Percentiles rank a stretch among this genome's conserved stretches.
Conservation (phyloP, 2,888 invertebrate genomes). For the Capitulum mitella region DNA sequence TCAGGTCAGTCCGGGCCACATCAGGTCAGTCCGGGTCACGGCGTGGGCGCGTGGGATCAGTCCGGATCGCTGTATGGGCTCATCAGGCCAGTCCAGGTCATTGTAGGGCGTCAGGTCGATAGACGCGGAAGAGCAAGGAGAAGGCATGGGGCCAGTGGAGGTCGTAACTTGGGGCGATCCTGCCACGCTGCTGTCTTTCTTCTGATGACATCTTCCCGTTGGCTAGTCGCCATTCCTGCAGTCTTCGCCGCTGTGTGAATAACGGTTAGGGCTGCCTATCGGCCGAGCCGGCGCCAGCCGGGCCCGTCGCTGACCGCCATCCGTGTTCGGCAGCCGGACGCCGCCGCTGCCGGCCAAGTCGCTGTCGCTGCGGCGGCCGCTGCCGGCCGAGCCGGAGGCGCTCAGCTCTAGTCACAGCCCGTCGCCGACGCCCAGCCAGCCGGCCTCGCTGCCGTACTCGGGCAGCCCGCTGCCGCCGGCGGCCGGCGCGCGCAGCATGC, state of each 20-base stretch:
- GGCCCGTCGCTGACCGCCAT: not conserved
- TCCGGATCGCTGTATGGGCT: too few species aligned
- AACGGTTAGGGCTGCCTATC: too few species aligned
- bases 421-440: constrained; percentile 6
- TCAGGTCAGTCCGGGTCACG: not conserved
- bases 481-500: constrained; percentile 30
- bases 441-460: constrained; percentile 14
- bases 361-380: not conserved
- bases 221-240: too few species aligned
- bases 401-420: not conserved
- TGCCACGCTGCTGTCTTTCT: not conserved
- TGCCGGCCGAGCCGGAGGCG: not conserved
- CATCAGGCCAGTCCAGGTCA: too few species aligned
- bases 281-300: too few species aligned
- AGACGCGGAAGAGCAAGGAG: too few species aligned
- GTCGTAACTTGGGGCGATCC: too few species aligned
- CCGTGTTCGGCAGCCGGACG: not conserved
- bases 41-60: too few species aligned
- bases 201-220: not conserved
- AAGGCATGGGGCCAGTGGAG: too few species aligned
- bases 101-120: too few species aligned
- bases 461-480: constrained; percentile 28
- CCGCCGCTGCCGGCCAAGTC: constrained; percentile 22
- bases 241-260: too few species aligned
- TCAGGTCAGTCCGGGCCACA: not conserved